Conservation (phyloP, 2,113 vertebrate species). For the Hiodon tergisus region DNA sequence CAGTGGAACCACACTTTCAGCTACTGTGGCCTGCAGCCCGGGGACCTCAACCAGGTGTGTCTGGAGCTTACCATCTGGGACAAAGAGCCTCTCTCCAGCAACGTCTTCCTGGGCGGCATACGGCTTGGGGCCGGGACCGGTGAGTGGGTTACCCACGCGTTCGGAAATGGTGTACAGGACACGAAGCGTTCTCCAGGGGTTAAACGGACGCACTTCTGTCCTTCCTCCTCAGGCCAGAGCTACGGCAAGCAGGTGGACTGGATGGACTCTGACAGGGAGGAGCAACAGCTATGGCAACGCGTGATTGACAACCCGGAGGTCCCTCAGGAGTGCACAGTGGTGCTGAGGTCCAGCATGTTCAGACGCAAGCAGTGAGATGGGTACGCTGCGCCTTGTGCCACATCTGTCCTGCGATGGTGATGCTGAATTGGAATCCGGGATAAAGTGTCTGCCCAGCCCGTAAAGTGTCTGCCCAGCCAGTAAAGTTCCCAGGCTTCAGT, state of each 20-base stretch:
- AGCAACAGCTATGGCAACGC: slow-evolving; percentile 83
- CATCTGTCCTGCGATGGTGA: no score
- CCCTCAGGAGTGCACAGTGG: slow-evolving; percentile 80
- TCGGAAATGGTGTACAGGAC: neutral
- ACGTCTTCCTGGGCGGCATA: slow-evolving; percentile 90
- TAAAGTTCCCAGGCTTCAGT: no score
- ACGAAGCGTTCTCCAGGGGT: no score
- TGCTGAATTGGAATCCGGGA: no score
- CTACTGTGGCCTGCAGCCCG: slow-evolving; percentile 78
- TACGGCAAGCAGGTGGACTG: slow-evolving; percentile 86
- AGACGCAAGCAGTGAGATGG: slow-evolving; percentile 45
- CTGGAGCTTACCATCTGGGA: slow-evolving; percentile 95
- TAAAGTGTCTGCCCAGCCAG: no score
- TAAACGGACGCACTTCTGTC: no score
- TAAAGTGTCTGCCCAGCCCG: no score
- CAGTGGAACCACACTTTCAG: slow-evolving; percentile 92
- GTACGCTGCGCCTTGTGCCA: neutral
- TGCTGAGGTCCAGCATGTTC: slow-evolving; percentile 90
- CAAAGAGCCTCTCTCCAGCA: slow-evolving; percentile 90
- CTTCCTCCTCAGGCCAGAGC: slow-evolving; percentile 68
- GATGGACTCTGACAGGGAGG: slow-evolving; percentile 92
- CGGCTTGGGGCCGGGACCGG: slow-evolving; percentile 82
- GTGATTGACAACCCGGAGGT: slow-evolving; percentile 85
- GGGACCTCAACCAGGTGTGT: slow-evolving; percentile 81
- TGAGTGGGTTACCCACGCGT: slow-evolving; percentile 42